These are phyloP conservation scores for Chymomyza fuscimana DNA, from an alignment of 2,888 invertebrate species.

Conservation along the genomic window DNA sequence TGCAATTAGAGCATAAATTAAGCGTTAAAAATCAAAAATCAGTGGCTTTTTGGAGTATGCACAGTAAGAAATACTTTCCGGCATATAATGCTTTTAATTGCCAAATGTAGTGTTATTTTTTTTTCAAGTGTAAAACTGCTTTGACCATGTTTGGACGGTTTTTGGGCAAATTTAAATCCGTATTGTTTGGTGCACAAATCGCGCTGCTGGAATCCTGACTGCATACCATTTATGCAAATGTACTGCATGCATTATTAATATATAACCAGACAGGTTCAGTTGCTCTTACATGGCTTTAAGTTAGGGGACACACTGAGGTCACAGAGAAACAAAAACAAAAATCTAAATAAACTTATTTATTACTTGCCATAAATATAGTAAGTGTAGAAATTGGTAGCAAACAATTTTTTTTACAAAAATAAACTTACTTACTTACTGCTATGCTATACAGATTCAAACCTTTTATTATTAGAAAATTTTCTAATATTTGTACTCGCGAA, in stretches of 20 bases:
- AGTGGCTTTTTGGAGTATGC: neutral
- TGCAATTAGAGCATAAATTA: constrained; percentile 70
- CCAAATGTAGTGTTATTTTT: neutral
- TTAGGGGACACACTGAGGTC: too few relatives aligned
- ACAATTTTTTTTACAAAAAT: too few relatives aligned
- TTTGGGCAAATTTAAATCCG: neutral
- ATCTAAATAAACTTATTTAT: too few relatives aligned
- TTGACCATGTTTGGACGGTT: neutral
- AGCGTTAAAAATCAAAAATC: constrained; percentile 39
- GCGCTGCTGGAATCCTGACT: neutral
- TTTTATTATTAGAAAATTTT: too few relatives aligned
- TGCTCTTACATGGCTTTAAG: too few relatives aligned
- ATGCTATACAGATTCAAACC: too few relatives aligned
- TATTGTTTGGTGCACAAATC: neutral
- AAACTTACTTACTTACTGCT: too few relatives aligned
- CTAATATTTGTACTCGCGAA: too few relatives aligned
- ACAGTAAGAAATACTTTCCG: neutral
- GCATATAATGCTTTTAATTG: neutral
- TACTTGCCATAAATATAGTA: too few relatives aligned
- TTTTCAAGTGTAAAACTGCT: too few relatives aligned
- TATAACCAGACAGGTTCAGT: constrained; percentile 27
- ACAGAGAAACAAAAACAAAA: too few relatives aligned
- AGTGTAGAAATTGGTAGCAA: too few relatives aligned
- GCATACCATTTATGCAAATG: constrained; percentile 35
- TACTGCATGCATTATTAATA: constrained; percentile 53